Conservation (phyloP, 2,797 vertebrate genomes). For the Notolabrus celidotus region DNA sequence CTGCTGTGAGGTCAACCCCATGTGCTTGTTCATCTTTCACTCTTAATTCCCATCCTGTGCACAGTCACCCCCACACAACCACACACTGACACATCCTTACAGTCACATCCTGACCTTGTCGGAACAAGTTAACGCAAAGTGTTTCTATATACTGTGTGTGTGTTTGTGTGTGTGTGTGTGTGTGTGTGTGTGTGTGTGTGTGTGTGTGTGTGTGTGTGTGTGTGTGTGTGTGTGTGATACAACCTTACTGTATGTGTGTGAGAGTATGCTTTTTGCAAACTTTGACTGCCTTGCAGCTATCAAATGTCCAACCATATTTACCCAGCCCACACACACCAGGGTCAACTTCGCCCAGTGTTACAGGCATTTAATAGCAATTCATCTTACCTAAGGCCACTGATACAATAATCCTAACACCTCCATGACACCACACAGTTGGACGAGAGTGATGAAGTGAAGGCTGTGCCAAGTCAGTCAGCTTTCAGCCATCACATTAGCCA, state of each 20-base stretch:
- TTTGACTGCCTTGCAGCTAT: slow-evolving; percentile 58
- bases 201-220: slow-evolving; percentile 22
- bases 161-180: slow-evolving; percentile 26
- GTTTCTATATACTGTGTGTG: slow-evolving; percentile 20
- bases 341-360: slow-evolving; percentile 28
- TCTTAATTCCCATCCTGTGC: slow-evolving; percentile 46
- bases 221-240: slow-evolving; percentile 12
- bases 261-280: slow-evolving; percentile 35
- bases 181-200: slow-evolving; percentile 25
- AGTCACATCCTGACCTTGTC: slow-evolving; percentile 73
- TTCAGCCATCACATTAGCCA: slow-evolving; percentile 34
- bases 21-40: slow-evolving; percentile 59
- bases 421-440: slow-evolving; percentile 55
- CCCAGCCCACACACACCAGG: slow-evolving; percentile 15
- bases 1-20: slow-evolving; percentile 39
- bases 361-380: slow-evolving; percentile 43
- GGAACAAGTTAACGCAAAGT: slow-evolving; percentile 40
- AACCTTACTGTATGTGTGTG: slow-evolving; percentile 26
- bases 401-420: slow-evolving; percentile 59
- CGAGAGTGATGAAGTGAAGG: slow-evolving; percentile 39
- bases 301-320: slow-evolving; percentile 55
- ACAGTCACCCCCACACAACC: slow-evolving; percentile 20
- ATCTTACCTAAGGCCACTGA: slow-evolving; percentile 43
- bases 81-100: slow-evolving; percentile 58
- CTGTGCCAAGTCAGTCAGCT: slow-evolving; percentile 49